Percentiles rank a stretch among this genome's conserved stretches.
Conservation (phyloP, 2,113 vertebrate species). For the Canis aureus region DNA sequence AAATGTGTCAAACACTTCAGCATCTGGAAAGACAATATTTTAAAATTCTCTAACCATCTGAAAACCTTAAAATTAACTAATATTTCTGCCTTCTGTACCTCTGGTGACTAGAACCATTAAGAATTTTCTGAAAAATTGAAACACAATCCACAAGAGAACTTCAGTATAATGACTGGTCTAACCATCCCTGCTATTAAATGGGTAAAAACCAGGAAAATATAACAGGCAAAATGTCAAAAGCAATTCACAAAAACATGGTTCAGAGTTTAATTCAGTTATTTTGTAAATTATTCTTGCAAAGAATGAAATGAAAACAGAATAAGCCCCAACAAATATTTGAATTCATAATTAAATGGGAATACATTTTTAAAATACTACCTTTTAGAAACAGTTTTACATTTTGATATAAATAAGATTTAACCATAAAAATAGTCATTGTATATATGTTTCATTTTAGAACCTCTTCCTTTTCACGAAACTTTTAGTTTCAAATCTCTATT, state of each 20-base stretch:
- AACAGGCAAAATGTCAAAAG: background rate
- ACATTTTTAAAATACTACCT: background rate
- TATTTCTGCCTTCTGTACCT: background rate
- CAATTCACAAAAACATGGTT: background rate
- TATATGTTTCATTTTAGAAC: background rate
- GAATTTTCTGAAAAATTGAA: background rate
- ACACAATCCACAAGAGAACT: background rate
- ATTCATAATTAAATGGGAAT: background rate
- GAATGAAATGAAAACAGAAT: background rate
- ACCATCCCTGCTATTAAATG: background rate
- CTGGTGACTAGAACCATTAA: background rate
- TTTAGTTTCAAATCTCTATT: constrained; percentile 26
- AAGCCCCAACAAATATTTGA: background rate
- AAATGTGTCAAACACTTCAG: constrained; percentile 93
- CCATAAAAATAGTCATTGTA: background rate
- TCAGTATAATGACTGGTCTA: background rate
- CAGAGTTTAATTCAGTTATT: background rate
- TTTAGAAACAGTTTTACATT: background rate
- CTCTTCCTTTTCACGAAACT: background rate
- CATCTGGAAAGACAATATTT: constrained; percentile 87
- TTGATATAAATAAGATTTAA: constrained; percentile 16
- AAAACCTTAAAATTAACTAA: background rate
- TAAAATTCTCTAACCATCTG: background rate
- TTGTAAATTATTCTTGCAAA: background rate
- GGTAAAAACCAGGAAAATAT: background rate